Conservation (phyloP, 2,797 vertebrate genomes). For the Tenualosa ilisha region DNA sequence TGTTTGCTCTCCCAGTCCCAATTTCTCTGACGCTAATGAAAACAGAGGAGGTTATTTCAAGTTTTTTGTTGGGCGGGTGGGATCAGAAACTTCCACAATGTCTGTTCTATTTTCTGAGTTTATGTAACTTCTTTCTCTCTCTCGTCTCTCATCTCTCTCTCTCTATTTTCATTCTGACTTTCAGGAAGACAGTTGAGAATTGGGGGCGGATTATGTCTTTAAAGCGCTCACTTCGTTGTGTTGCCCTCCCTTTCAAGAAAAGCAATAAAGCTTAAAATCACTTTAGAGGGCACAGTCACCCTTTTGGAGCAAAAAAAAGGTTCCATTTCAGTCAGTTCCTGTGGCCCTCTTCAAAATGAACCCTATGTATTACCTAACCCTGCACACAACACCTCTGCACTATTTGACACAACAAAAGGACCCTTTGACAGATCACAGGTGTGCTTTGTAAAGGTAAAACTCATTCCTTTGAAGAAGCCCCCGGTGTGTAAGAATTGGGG, state of each 20-base stretch:
- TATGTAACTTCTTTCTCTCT: conserved; percentile 22
- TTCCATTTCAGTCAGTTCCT: conserved; percentile 22
- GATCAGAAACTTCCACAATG: conserved; percentile 41
- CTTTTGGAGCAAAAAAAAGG: not conserved
- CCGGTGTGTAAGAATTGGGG: not conserved
- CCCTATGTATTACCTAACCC: not conserved
- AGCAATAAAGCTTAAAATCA: conserved; percentile 46
- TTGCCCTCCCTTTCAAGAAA: conserved; percentile 35
- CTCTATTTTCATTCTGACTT: not conserved
- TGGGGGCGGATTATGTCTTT: conserved; percentile 27
- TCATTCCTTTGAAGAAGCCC: not conserved
- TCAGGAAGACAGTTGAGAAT: conserved; percentile 1
- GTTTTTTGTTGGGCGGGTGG: conserved; percentile 22
- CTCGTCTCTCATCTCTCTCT: conserved; percentile 16
- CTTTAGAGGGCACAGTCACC: conserved; percentile 30
- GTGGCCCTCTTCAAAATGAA: conserved; percentile 32
- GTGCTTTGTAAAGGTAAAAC: not conserved
- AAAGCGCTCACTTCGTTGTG: conserved; percentile 38
- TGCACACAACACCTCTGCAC: not conserved
- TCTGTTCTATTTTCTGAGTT: conserved; percentile 26
- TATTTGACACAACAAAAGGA: not conserved
- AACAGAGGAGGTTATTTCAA: conserved; percentile 41
- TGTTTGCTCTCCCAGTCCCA: conserved; percentile 1
- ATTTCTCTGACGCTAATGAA: conserved; percentile 42
- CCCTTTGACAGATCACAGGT: not conserved